Conservation (phyloP, 2,797 vertebrate species). For the Premnoplex brunnescens region DNA sequence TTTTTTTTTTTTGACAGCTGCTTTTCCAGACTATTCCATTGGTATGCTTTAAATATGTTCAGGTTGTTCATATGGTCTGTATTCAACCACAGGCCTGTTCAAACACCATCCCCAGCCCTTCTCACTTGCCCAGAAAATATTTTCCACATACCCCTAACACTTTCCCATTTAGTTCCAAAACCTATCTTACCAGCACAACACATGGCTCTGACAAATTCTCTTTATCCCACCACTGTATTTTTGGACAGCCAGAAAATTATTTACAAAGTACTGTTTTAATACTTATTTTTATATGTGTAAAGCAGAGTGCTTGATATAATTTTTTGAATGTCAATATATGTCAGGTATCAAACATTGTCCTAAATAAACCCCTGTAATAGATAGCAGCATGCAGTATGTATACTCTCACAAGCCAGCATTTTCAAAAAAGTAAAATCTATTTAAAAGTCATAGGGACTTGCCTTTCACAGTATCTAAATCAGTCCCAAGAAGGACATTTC, state of each 20-base stretch:
- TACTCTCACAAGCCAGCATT: not conserved
- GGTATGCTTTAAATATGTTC: fast-evolving
- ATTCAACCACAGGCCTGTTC: not conserved
- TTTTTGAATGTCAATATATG: not conserved
- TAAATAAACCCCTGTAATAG: not conserved
- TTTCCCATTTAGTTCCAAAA: not conserved
- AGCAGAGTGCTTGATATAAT: not conserved
- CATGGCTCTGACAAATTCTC: not conserved
- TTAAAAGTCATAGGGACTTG: not conserved
- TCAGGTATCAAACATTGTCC: not conserved
- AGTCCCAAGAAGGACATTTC: not conserved
- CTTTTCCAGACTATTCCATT: not conserved
- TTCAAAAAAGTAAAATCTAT: not conserved
- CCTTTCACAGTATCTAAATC: not conserved
- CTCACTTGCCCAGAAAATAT: not conserved
- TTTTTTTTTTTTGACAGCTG: not conserved
- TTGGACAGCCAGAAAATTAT: not conserved
- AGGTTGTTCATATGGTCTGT: fast-evolving
- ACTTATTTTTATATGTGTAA: not conserved
- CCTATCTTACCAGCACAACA: not conserved
- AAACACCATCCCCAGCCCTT: not conserved
- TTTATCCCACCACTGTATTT: not conserved
- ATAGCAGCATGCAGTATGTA: not conserved
- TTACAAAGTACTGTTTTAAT: not conserved
- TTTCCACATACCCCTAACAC: not conserved